Percentiles rank a stretch among this genome's conserved stretches.
Conservation (phyloP, 92 coral and sea anemone species). For the Zoanthus gigantus region DNA sequence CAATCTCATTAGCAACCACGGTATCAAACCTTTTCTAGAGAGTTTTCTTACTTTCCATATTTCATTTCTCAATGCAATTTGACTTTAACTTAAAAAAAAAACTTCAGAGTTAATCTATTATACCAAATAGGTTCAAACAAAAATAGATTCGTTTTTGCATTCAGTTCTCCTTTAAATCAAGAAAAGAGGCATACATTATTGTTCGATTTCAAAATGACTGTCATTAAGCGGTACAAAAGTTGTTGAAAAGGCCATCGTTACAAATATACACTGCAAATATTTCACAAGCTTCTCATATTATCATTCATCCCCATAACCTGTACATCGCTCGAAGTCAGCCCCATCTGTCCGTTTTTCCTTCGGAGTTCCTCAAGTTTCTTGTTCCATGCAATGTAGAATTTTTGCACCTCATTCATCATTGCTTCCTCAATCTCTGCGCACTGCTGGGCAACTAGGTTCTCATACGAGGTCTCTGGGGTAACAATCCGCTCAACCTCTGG, state of each 20-base stretch:
- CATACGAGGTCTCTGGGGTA: conserved; percentile 97
- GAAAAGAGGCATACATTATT: not conserved
- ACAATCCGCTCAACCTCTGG: conserved; percentile 96
- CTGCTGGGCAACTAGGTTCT: conserved; percentile 93
- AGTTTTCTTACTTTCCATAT: too few relatives aligned
- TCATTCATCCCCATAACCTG: conserved; percentile 80
- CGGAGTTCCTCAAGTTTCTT: conserved; percentile 96
- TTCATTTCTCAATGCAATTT: too few relatives aligned
- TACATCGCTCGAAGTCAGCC: conserved; percentile 71
- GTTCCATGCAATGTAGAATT: conserved; percentile 97
- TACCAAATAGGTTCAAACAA: too few relatives aligned
- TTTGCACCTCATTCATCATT: conserved; percentile 96
- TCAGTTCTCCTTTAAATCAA: not conserved
- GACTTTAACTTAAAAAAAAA: too few relatives aligned
- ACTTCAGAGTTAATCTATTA: too few relatives aligned
- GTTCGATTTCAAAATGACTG: not conserved
- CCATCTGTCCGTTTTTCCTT: conserved; percentile 80
- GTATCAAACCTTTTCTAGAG: too few relatives aligned
- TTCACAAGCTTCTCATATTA: conserved; percentile 76
- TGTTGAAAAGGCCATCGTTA: not conserved
- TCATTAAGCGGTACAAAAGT: not conserved
- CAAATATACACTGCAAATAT: not conserved
- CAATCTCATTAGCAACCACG: too few relatives aligned
- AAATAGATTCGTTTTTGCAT: too few relatives aligned
- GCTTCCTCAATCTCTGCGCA: conserved; percentile 97